Evolutionary conservation across 2,888 invertebrate species (phyloP).

Genomic region (Heteropelma amictum): DNA sequence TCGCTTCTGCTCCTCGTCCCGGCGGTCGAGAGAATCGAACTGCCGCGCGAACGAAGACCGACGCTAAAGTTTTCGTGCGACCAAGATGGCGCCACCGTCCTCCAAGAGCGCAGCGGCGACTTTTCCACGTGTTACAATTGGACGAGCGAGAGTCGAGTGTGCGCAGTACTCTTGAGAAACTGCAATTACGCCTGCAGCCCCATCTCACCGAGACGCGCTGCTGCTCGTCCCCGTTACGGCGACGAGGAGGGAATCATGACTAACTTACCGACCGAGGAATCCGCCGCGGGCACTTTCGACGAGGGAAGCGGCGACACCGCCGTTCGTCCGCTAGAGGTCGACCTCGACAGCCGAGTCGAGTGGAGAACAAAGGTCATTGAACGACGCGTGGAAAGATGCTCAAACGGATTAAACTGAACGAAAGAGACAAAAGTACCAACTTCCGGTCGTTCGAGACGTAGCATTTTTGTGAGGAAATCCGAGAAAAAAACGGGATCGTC

Average conservation of each 20-base stretch:
- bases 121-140: conserved; percentile 59
- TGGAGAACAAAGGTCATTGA: conserved; percentile 55
- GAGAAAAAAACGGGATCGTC: no score
- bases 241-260: conserved; percentile 5
- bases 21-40: conserved; percentile 81
- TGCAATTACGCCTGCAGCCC: conserved; percentile 85
- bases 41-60: conserved; percentile 80
- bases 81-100: conserved; percentile 83
- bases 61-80: conserved; percentile 87
- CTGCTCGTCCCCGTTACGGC: conserved; percentile 4
- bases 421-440: no score
- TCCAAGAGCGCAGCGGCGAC: conserved; percentile 80
- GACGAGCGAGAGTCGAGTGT: conserved; percentile 80
- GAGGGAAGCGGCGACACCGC: conserved; percentile 71
- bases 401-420: no score
- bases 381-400: not conserved
- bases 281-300: conserved; percentile 56
- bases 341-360: conserved; percentile 48
- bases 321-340: conserved; percentile 66
- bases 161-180: conserved; percentile 83
- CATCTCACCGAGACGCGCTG: conserved; percentile 42
- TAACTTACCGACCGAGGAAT: conserved; percentile 7
- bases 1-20: conserved; percentile 84
- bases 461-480: no score
- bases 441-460: no score